Base-by-base conservation (phyloP, 2,797 vertebrate genomes). In the Microcaecilia unicolor region DNA sequence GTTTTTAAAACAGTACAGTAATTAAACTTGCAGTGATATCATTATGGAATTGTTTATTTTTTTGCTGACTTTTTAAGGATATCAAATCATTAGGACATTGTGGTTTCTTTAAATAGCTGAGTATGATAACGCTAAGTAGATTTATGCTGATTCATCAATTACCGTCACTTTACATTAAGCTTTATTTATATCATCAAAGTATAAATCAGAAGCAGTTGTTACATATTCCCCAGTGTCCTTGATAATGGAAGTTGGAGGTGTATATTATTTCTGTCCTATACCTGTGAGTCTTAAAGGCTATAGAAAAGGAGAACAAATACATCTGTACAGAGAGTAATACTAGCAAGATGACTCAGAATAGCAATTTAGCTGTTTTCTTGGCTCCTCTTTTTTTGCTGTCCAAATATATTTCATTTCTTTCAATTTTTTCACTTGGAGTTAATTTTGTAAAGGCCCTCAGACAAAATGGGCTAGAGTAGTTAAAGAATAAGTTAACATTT, bases 241-340 rank as follows among this genome's bases (percentile, higher is more conserved):
- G 9, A 18, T 32, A 39, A 60, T 55, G 57, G n/a, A 29, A 55
- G 57, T 39, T 53, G 37, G 41, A 36, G 21, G 29, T 37, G 31
- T 44, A 60, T 42, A n/a, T 8, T 23, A 34, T 55, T 60, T 60
- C 52, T 42, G 39, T 44, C 29, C 35, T 17, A 10, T 18, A 21
- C 34, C 14, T 10, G 3, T 33, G 27, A 42, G 44, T 42, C 34
- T 20, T 9, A 19, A n/a, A n/a, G n/a, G n/a, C n/a, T n/a, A n/a
- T n/a, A n/a, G n/a, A n/a, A n/a, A n/a, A n/a, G n/a, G n/a, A n/a
- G n/a, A n/a, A n/a, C n/a, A n/a, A n/a, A n/a, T n/a, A n/a, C n/a
- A n/a, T n/a, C n/a, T n/a, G n/a, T n/a, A n/a, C n/a, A n/a, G n/a
- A n/a, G n/a, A n/a, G n/a, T n/a, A n/a, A n/a, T n/a, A n/a, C n/a